Conservation (phyloP, 2,888 invertebrate genomes). For the Amaurobius ferox region DNA sequence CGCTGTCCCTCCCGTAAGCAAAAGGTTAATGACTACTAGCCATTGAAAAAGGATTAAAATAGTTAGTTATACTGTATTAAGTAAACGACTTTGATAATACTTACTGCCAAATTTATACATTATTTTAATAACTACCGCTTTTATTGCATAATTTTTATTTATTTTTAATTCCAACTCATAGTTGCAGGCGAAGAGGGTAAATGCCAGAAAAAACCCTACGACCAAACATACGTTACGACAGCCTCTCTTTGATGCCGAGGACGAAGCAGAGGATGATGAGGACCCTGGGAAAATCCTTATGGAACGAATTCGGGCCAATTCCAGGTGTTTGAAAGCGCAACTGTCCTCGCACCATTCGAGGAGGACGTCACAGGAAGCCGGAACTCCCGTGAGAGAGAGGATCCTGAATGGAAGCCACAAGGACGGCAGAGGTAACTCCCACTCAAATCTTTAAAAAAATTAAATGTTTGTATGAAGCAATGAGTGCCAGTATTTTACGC, state of each 20-base stretch:
- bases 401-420: slow-evolving; percentile 8
- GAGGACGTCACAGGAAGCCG: slow-evolving; percentile 27
- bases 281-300: slow-evolving; percentile 46
- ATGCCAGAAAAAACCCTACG: not conserved
- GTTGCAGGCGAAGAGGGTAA: not conserved
- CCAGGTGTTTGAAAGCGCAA: slow-evolving; percentile 47
- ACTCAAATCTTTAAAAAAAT: too few relatives aligned
- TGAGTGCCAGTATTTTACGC: too few relatives aligned
- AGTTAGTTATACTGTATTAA: too few relatives aligned
- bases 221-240: not conserved
- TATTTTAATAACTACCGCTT: too few relatives aligned
- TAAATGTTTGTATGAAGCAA: too few relatives aligned
- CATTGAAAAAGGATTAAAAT: too few relatives aligned
- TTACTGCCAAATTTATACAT: too few relatives aligned
- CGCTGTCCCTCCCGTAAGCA: too few relatives aligned
- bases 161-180: too few relatives aligned
- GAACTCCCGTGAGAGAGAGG: slow-evolving; percentile 17
- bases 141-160: too few relatives aligned
- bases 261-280: slow-evolving; percentile 42
- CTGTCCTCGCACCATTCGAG: slow-evolving; percentile 36
- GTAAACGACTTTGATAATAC: too few relatives aligned
- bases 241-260: slow-evolving; percentile 26
- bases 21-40: too few relatives aligned
- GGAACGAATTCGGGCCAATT: slow-evolving; percentile 61
- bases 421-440: slow-evolving; percentile 37